Base-by-base conservation (phyloP, 1,140 invertebrate species). In the Neodiprion virginianus region DNA sequence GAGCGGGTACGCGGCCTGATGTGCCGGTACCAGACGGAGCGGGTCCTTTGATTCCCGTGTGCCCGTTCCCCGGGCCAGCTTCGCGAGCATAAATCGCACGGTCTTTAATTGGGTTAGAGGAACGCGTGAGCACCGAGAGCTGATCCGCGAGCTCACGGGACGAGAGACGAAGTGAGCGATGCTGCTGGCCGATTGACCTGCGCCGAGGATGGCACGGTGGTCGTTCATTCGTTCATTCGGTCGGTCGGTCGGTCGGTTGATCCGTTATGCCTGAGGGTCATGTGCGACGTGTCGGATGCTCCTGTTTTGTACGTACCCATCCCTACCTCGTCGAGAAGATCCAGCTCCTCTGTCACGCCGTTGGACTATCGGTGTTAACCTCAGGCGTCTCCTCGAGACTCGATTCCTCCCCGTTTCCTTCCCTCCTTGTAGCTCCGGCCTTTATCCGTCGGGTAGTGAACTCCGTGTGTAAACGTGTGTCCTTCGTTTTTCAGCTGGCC, bases 401-500 rank as follows among this genome's bases (percentile, higher is more conserved):
- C 74, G 53, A 69, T 53, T 75, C 69, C 12, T 7, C 48, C 48
- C 11, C 53, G 40, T 50, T 49, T 48, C 71, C 8, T 72, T 69
- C 65, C 65, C 21, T 17, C 21, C 9, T 70, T 61, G 48, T 72
- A 66, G 48, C 48, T 53, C 65, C 23, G 48, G 40, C 69, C 61
- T 17, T 28, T 68, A 53, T 75, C 48, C 40, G 68, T 28, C 74
- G 61, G 73, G 49, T 72, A 17, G 5, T 40, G 28, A 40, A 40
- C 28, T 40, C 28, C 28, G 1, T 40, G 1, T 40, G 66, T 53
- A 23, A 28, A 17, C 48, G 48, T 48, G 65, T 71, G 76, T 72
- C 79, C 67, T 78, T 40, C 28, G 5, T 65, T 50, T 89, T 88
- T 47, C 83, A 91, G 90, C 83, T 88, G 82, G 82, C 84, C 73